phyloP scores from a whole-genome alignment of 2,888 invertebrate species.

The Blomia tropicalis region DNA sequence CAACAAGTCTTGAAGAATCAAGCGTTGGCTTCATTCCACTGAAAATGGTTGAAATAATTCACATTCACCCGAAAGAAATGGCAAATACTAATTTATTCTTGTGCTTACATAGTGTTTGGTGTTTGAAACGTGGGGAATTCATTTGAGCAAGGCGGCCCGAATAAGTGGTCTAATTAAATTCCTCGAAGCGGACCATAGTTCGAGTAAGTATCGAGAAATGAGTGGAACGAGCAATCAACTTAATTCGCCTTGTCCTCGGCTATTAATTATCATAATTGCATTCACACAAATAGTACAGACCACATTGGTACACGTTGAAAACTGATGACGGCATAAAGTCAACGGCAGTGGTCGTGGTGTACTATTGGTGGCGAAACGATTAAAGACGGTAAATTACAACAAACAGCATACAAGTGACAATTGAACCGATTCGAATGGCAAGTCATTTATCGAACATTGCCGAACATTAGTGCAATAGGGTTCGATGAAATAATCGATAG shows the following conservation, averaged over 20 bases:
- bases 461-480: no score
- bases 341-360: not conserved
- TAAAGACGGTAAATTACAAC: not conserved
- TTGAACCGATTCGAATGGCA: not conserved
- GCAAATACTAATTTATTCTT: no score
- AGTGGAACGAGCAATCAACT: constrained; percentile 15
- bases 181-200: not conserved
- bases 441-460: not conserved
- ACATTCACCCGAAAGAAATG: no score
- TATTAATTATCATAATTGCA: constrained; percentile 11
- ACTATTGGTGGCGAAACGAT: not conserved
- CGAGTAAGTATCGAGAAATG: no score
- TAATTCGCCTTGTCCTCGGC: constrained; percentile 7
- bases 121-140: no score
- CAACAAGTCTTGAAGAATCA: no score
- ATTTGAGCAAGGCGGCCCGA: no score
- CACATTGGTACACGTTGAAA: no score
- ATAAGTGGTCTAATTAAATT: not conserved
- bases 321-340: not conserved
- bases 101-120: no score
- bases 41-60: no score
- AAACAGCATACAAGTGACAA: not conserved
- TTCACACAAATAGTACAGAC: not conserved
- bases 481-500: not conserved
- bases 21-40: no score